Evolutionary conservation across 1,140 invertebrate species (phyloP), one percentile per base, ranked within the genome.

Genomic region (Harlomillsia oculata): DNA sequence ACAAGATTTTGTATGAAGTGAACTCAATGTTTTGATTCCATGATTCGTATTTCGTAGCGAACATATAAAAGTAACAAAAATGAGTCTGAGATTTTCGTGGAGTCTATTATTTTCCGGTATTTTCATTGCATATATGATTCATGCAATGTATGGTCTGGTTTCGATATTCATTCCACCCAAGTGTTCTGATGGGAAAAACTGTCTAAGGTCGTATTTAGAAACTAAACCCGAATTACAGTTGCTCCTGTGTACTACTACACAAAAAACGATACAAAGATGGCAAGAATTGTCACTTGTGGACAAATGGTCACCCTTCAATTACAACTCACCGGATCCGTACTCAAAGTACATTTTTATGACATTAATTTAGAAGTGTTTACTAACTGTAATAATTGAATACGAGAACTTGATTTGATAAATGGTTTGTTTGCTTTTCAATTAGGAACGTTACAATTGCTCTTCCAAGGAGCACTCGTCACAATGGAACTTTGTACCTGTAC

Each of bases 401-500:
- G 29, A 32, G 25, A 16, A 53, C 46, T 25, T 48, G 51, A 30
- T 44, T 21, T 16, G 11, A 21, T 44, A 14, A 30, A 59, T 39
- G 55, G 36, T 30, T 32, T 36, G 16, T 59, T 26, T 20, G 50
- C 3, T 41, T 53, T 66, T 48, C 68, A 73, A 74, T 16, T 63
- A 80, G 80, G 51, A 74, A 76, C 67, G 66, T 84, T 36, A 72
- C 72, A 60, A 59, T 89, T 44, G 75, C 81, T 51, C 70, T 89
- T 53, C 84, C 86, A 18, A 65, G 68, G 1, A 80, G 78, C 69
- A 86, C 85, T 1, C 73, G 81, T 9, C 78, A 81, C 37, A 91
- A 89, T 77, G 86, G 86, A 20, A 82, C 83, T 6, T 67, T 89
- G 23, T 86, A 76, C 66, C 72, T 88, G 59, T 82, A 84, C 69